Evolutionary conservation across 2,797 vertebrate species (phyloP).

Genomic region (Sebastes kiyomatsui): DNA sequence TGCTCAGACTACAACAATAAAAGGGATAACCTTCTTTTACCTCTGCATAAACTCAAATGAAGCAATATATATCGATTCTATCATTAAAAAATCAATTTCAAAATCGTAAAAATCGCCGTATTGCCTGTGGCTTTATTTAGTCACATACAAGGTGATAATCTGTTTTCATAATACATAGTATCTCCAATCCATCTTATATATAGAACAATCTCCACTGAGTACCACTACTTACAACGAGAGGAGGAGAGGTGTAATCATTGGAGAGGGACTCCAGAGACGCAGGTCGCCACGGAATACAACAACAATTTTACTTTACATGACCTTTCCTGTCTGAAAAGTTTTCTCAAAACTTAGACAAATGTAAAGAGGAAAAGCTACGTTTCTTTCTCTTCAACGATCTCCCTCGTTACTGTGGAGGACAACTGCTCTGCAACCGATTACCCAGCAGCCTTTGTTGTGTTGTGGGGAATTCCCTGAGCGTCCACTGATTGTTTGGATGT

Average conservation of each 20-base stretch:
- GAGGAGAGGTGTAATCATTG: conserved; percentile 4
- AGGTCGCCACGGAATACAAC: neutral
- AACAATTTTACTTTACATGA: neutral
- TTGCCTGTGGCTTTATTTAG: neutral
- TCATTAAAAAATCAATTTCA: too few relatives aligned
- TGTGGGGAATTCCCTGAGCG: neutral
- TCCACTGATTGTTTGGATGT: conserved; percentile 14
- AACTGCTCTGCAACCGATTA: neutral
- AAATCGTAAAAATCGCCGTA: too few relatives aligned
- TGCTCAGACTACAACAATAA: too few relatives aligned
- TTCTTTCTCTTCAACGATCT: neutral
- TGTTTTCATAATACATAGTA: neutral
- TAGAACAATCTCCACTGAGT: neutral
- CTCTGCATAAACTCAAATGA: too few relatives aligned
- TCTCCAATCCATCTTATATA: neutral
- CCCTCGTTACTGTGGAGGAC: neutral
- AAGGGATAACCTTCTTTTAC: too few relatives aligned
- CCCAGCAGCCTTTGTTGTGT: conserved; percentile 21
- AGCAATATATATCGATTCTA: too few relatives aligned
- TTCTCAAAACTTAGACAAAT: neutral
- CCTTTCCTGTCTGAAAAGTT: neutral
- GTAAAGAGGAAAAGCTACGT: neutral
- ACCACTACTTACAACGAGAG: neutral
- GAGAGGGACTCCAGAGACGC: conserved; percentile 1
- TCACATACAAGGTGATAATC: neutral